Conservation (phyloP, 1,140 invertebrate species). For the Doryteuthis pealeii region DNA sequence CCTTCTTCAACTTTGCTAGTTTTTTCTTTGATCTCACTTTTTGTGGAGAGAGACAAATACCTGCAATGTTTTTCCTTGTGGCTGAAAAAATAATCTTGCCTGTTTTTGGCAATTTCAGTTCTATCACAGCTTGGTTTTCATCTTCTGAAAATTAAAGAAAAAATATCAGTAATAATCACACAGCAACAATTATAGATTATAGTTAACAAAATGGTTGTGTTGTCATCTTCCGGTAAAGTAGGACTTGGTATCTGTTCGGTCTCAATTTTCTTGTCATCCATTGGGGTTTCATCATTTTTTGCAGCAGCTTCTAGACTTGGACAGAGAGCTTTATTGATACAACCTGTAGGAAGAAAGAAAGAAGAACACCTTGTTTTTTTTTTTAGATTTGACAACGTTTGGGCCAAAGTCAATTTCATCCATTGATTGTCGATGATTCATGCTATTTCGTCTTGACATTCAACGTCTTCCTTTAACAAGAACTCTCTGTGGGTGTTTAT, state of each 20-base stretch:
- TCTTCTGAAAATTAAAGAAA: neutral
- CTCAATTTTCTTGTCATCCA: too few species aligned
- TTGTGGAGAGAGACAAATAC: neutral
- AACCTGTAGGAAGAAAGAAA: neutral
- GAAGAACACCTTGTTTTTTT: neutral
- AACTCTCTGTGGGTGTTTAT: neutral
- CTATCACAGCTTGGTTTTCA: neutral
- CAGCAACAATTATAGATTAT: too few species aligned
- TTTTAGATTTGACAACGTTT: neutral
- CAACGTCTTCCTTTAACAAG: neutral
- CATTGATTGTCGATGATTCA: neutral
- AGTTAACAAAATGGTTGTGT: too few species aligned
- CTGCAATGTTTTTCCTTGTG: neutral
- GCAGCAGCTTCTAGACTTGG: too few species aligned
- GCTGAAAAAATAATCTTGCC: constrained; percentile 1
- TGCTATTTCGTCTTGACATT: neutral
- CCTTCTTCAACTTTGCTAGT: neutral
- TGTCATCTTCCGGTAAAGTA: too few species aligned
- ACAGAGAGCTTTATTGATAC: neutral
- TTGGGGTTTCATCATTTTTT: too few species aligned
- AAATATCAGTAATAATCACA: too few species aligned
- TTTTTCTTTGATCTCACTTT: neutral
- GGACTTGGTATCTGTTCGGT: too few species aligned
- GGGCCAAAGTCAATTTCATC: neutral
- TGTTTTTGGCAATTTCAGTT: neutral